phyloP scores from a whole-genome alignment of 2,888 invertebrate genomes.

The Tetragonula carbonaria region DNA sequence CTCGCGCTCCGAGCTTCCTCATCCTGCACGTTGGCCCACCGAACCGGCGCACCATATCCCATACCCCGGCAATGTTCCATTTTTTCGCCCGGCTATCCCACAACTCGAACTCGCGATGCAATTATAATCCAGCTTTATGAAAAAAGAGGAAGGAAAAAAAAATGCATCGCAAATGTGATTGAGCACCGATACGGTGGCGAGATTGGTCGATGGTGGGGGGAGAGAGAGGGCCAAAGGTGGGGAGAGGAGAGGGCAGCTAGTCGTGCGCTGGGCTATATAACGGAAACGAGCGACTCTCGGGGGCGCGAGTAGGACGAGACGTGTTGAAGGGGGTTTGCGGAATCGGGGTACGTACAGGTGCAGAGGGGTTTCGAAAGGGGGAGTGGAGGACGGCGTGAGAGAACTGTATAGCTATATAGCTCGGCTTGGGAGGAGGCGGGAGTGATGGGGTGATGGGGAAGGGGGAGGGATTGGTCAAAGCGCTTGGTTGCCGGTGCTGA shows the following conservation, averaged over 20 bases:
- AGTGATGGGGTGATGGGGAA: constrained; percentile 51
- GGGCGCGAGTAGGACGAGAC: constrained; percentile 64
- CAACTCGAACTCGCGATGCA: constrained; percentile 82
- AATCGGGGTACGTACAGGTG: constrained; percentile 66
- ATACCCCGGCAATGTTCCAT: constrained; percentile 76
- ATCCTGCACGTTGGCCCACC: constrained; percentile 48
- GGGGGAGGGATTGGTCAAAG: constrained; percentile 78
- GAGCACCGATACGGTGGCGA: constrained; percentile 83
- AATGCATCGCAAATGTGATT: constrained; percentile 84
- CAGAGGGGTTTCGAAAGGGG: constrained; percentile 29
- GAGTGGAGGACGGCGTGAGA: constrained; percentile 54
- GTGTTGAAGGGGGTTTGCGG: constrained; percentile 50
- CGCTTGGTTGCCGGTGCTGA: constrained; percentile 78
- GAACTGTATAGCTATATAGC: constrained; percentile 61
- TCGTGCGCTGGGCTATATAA: constrained; percentile 19
- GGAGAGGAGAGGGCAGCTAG: constrained; percentile 42
- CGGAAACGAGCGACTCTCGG: constrained; percentile 22
- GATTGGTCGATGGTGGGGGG: constrained; percentile 77
- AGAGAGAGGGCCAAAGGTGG: constrained; percentile 48
- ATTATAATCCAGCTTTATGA: constrained; percentile 84
- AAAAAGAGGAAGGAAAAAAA: constrained; percentile 79
- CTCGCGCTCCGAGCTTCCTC: constrained; percentile 60
- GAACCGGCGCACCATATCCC: constrained; percentile 56
- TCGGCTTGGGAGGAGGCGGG: constrained; percentile 17
- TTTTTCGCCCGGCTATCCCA: constrained; percentile 78